Base-by-base conservation (phyloP, 2,888 invertebrate species). In the Heliothis peltigera region DNA sequence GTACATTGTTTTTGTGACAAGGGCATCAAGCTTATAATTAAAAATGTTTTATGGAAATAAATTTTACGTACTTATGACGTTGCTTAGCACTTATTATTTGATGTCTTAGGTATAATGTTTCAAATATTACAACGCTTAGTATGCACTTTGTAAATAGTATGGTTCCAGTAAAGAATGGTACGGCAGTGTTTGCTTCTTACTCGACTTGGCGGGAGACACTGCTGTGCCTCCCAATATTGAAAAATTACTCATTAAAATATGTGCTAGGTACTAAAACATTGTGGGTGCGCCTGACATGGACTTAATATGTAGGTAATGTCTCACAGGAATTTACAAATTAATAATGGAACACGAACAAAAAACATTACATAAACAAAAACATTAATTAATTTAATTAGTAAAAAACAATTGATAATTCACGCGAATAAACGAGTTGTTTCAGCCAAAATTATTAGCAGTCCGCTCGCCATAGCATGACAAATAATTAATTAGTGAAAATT, bases 341-440 rank as follows among this genome's bases (percentile, higher is more conserved):
- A 28, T 28, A 28, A 28, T 32, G 32, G 12, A 32, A 32, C 32
- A 32, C 32, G 32, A 39, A 39, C 39, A 39, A n/a, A 2, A 15
- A 39, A 39, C 39, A 39, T 39, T 39, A 39, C n/a, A 39, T n/a
- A n/a, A 39, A 39, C 28, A 15, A 53, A 46, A 64, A 47, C 4
- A 15, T 1, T 5, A 17, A 17, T 17, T 35, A 18, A 43, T 19
- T 46, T 25, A 21, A 53, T 64, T 39, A 48, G 5, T 12, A 19
- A 44, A 55, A 59, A 56, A 58, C 39, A 43, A 56, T 49, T 60
- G 22, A 35, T 65, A 71, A 47, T 58, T 8, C 15, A 70, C 5
- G 4, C 21, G 10, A 46, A 46, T 39, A 15, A 32, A 39, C 39
- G 15, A 28, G 42, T 25, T 43, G 52, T 18, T 46, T 12, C 25